phyloP scores from a whole-genome alignment of 2,113 vertebrate genomes.

The Syrmaticus mikado region DNA sequence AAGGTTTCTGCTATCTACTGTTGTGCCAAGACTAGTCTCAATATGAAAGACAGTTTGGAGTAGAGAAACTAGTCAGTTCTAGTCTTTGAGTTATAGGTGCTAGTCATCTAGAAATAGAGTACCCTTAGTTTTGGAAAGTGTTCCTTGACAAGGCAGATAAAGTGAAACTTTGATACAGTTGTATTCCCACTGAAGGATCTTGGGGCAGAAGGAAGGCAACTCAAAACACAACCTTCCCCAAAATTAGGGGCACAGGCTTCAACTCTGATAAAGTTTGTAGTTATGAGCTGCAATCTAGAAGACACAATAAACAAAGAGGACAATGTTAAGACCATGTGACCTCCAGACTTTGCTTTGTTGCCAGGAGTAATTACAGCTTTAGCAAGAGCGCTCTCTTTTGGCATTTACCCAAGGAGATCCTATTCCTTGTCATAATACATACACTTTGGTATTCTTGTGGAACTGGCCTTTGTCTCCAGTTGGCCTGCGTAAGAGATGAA shows the following conservation, averaged over 20 bases:
- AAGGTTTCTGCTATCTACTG: background rate
- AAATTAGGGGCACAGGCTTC: background rate
- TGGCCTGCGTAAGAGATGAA: background rate
- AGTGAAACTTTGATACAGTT: background rate
- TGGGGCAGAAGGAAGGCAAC: background rate
- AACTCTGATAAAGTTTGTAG: background rate
- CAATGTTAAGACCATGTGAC: background rate
- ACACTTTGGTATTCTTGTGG: background rate
- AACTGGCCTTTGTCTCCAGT: background rate
- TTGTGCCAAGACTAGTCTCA: background rate
- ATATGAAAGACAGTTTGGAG: background rate
- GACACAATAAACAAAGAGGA: background rate
- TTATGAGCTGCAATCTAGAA: background rate
- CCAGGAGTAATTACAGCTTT: background rate
- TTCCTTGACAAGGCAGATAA: background rate
- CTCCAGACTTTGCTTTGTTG: background rate
- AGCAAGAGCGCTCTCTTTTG: background rate
- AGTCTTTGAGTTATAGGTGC: background rate
- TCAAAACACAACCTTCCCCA: background rate
- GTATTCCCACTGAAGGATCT: background rate
- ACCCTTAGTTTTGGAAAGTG: background rate
- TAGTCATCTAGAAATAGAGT: background rate
- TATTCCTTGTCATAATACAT: background rate
- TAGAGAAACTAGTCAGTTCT: background rate
- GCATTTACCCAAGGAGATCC: background rate